Evolutionary conservation across 2,797 vertebrate species (phyloP).

Genomic region (Fundulus diaphanus): DNA sequence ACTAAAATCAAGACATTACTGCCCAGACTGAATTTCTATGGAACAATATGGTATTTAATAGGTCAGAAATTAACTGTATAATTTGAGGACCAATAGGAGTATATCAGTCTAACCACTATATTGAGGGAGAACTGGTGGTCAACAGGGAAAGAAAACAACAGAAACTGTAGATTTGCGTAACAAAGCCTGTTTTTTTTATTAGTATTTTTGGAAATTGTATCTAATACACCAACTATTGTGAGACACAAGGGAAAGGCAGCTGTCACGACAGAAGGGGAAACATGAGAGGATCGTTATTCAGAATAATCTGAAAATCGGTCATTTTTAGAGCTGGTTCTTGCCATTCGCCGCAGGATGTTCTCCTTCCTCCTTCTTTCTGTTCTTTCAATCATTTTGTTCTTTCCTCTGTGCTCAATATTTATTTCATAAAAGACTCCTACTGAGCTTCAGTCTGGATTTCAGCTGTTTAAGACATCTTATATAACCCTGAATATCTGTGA

Average conservation of each 20-base stretch:
- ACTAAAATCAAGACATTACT: background rate
- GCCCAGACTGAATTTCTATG: background rate
- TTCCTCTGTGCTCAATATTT: background rate
- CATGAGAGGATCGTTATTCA: slow-evolving; percentile 1
- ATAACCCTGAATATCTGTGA: background rate
- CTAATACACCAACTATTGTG: slow-evolving; percentile 8
- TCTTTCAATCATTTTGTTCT: background rate
- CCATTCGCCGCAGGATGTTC: background rate
- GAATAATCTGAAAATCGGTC: background rate
- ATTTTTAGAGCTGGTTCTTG: background rate
- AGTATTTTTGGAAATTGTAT: slow-evolving; percentile 1
- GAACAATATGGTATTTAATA: background rate
- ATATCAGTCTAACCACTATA: slow-evolving; percentile 31
- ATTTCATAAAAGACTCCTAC: background rate
- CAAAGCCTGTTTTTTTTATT: background rate
- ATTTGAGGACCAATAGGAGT: background rate
- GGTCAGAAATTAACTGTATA: background rate
- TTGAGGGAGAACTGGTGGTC: slow-evolving; percentile 4
- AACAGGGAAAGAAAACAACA: slow-evolving; percentile 21
- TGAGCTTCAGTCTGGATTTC: slow-evolving; percentile 3
- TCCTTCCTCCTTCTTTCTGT: no score
- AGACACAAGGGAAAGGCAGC: slow-evolving; percentile 50
- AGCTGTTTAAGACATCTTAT: slow-evolving; percentile 1
- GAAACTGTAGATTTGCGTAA: slow-evolving; percentile 4
- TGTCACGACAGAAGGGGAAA: slow-evolving; percentile 28